Percentiles rank a stretch among this genome's conserved stretches.
These are phyloP conservation scores for Alces alces DNA, from an alignment of 2,113 vertebrate genomes.

Conservation along the genomic window DNA sequence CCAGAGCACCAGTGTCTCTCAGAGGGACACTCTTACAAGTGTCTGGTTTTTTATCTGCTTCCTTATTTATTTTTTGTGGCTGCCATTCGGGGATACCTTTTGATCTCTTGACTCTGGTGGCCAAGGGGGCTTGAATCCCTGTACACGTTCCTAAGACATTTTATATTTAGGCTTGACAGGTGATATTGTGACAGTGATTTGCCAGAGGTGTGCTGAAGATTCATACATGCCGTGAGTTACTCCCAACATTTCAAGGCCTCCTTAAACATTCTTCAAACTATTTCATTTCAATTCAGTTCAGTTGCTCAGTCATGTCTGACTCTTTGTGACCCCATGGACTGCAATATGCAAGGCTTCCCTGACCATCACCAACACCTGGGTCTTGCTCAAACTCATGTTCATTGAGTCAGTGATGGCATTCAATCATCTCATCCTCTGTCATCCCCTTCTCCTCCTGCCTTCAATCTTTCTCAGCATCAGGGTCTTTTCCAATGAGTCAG, in stretches of 20 bases:
- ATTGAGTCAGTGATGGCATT: not conserved
- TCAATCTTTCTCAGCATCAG: not conserved
- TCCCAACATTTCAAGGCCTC: not conserved
- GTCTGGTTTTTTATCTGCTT: not conserved
- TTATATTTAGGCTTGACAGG: not conserved
- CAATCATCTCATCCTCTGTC: not conserved
- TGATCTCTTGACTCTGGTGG: not conserved
- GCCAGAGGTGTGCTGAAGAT: not conserved
- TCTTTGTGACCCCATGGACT: rapidly evolving
- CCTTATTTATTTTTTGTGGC: not conserved
- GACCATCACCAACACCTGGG: rapidly evolving
- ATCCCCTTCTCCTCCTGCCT: rapidly evolving
- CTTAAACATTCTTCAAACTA: not conserved
- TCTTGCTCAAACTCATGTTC: rapidly evolving
- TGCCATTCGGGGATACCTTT: not conserved
- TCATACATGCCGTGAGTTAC: not conserved
- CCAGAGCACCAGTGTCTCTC: not conserved
- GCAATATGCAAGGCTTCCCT: rapidly evolving
- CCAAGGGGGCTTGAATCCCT: not conserved
- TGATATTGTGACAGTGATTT: not conserved
- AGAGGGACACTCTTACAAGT: not conserved
- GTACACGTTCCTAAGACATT: not conserved
- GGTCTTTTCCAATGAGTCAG: not conserved
- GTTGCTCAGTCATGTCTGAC: not conserved
- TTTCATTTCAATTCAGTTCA: not conserved